Evolutionary conservation across 2,113 vertebrate species (phyloP), one percentile per base, ranked within the genome.

Genomic region (Anarrhichthys ocellatus): DNA sequence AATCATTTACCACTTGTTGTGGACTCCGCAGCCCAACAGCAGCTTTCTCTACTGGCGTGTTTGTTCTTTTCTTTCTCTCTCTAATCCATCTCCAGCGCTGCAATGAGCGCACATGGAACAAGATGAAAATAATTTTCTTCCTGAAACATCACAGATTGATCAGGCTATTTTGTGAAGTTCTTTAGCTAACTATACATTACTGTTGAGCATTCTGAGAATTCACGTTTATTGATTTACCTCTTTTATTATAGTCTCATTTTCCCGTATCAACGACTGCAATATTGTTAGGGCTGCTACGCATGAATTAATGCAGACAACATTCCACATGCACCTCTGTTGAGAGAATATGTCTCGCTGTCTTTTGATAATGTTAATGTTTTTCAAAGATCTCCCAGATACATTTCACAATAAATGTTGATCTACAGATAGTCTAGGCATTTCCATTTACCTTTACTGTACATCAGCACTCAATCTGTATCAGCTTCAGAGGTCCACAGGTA

Each of bases 1-100:
- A 73, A 79, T 85, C 86, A 67, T 72, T 85, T 64, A 68, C 18
- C 69, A 66, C 79, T 89, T 48, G 78, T 68, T 80, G 71, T 73
- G 70, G 58, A 62, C 83, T 36, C 32, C 13, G 14, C 22, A 75
- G 75, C 80, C 81, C 86, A 86, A 67, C 74, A 70, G 20, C 29
- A 34, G 61, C 65, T 22, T 71, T 80, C 61, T 62, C 38, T 38
- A 20, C 27, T 34, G 68, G 24, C 50, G 34, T 85, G 9, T 44
- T 73, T 38, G 0, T 44, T 80, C 6, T 6, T 62, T 59, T 27
- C n/a, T 24, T 14, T 42, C 2, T 54, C 17, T 7, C 67, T 69
- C 61, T 65, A 44, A 73, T 62, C 54, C 18, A 11, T 3, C 62
- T 73, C 63, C 70, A 50, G 36, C 18, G 36, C 36, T 5, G 27